A percentile compares a stretch with the other conserved stretches of the same genome.
Evolutionary conservation across 2,113 vertebrate species (phyloP).

Genomic region (Gambusia affinis): DNA sequence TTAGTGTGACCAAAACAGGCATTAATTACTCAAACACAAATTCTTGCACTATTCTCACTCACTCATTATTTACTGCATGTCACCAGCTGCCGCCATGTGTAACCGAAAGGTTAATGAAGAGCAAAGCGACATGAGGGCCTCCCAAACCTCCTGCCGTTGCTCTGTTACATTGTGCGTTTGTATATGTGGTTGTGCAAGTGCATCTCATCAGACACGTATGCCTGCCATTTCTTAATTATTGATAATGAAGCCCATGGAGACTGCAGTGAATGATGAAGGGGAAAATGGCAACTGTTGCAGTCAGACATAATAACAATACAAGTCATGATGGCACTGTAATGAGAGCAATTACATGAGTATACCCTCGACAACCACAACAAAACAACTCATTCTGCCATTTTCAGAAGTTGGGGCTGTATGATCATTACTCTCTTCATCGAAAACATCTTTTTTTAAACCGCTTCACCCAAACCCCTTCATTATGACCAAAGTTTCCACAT

Average conservation of each 20-base stretch:
- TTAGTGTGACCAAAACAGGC: conserved; percentile 47
- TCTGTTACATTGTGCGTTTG: conserved; percentile 17
- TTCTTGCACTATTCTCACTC: conserved; percentile 41
- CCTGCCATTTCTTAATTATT: conserved; percentile 80
- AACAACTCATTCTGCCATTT: conserved; percentile 38
- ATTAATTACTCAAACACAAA: conserved; percentile 54
- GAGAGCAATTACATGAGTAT: conserved; percentile 60
- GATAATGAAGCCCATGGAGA: conserved; percentile 75
- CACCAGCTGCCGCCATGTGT: conserved; percentile 62
- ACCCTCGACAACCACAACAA: conserved; percentile 57
- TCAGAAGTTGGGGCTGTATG: conserved; percentile 20
- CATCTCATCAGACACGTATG: conserved; percentile 53
- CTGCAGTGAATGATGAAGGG: conserved; percentile 60
- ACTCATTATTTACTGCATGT: conserved; percentile 63
- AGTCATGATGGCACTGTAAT: conserved; percentile 61
- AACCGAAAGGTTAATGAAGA: conserved; percentile 74
- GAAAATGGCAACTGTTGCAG: conserved; percentile 67
- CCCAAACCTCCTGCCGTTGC: conserved; percentile 45
- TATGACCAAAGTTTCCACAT: conserved; percentile 23
- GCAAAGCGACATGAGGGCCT: conserved; percentile 44
- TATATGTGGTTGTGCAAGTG: conserved; percentile 7
- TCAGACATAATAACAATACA: conserved; percentile 67
- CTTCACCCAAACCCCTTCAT: conserved; percentile 23
- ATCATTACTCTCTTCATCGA: conserved; percentile 31
- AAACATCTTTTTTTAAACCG: conserved; percentile 29